Percentiles rank a stretch among this genome's conserved stretches.
phyloP scores from a whole-genome alignment of 2,797 vertebrate species.

The Lagocephalus sceleratus region DNA sequence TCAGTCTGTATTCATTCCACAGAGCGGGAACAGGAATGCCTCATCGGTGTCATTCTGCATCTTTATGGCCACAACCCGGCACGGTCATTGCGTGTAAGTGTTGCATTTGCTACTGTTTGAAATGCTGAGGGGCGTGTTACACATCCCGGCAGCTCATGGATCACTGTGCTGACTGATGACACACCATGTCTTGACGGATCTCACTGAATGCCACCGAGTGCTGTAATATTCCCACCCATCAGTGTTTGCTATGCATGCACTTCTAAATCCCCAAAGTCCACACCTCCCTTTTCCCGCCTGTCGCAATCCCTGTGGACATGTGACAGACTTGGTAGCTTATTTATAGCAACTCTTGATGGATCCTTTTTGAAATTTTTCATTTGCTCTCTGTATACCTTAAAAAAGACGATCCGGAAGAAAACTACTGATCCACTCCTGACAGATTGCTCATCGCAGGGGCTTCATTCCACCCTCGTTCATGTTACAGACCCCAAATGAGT shows the following conservation, averaged over 20 bases:
- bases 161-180: constrained; percentile 48
- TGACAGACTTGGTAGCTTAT: constrained; percentile 1
- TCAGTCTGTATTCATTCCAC: not conserved
- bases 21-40: not conserved
- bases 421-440: not conserved
- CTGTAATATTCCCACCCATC: constrained; percentile 27
- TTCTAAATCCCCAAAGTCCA: constrained; percentile 21
- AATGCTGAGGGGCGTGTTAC: constrained; percentile 23
- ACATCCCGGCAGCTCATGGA: constrained; percentile 24
- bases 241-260: constrained; percentile 21
- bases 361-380: not conserved
- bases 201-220: constrained; percentile 11
- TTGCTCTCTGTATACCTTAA: not conserved
- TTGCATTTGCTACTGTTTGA: constrained; percentile 20
- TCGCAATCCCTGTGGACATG: not conserved
- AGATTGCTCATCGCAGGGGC: constrained; percentile 10
- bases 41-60: constrained; percentile 14
- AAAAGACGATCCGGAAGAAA: no score
- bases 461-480: no score
- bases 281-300: constrained; percentile 2
- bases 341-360: not conserved
- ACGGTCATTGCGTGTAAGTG: constrained; percentile 16
- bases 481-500: constrained; percentile 29
- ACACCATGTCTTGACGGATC: constrained; percentile 25
- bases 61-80: not conserved